A percentile compares a stretch with the other conserved stretches of the same genome.
phyloP scores from a whole-genome alignment of 2,113 vertebrate species.

The Corydoras sp. region DNA sequence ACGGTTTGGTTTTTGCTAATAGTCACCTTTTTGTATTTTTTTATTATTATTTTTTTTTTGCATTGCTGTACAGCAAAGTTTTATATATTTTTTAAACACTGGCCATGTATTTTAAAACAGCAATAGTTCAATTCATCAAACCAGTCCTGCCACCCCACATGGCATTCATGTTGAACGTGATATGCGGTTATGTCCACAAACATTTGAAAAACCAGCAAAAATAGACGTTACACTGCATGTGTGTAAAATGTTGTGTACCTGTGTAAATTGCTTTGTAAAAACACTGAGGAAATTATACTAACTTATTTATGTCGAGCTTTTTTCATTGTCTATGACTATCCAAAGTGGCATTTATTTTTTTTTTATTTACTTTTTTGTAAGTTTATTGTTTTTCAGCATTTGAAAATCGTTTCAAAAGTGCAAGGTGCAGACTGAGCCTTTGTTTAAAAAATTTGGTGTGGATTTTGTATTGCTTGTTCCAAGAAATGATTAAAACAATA shows the following conservation, averaged over 20 bases:
- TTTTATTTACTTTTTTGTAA: not conserved
- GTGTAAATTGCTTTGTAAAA: conserved; percentile 64
- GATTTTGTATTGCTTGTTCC: too few relatives aligned
- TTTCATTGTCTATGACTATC: too few relatives aligned
- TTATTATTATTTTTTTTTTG: conserved; percentile 7
- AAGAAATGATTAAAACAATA: too few relatives aligned
- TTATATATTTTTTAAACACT: conserved; percentile 43
- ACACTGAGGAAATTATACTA: conserved; percentile 98
- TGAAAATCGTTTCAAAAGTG: too few relatives aligned
- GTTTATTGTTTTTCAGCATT: too few relatives aligned
- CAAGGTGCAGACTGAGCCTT: too few relatives aligned
- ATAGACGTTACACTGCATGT: conserved; percentile 68
- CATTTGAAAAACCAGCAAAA: conserved; percentile 16
- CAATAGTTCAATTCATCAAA: conserved; percentile 61
- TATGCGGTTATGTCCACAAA: conserved; percentile 59
- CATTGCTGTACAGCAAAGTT: conserved; percentile 32
- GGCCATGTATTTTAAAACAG: conserved; percentile 56
- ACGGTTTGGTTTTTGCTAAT: conserved; percentile 15
- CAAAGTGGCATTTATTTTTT: conserved; percentile 52
- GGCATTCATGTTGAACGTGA: conserved; percentile 66
- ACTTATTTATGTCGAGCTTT: conserved; percentile 86
- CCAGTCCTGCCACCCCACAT: conserved; percentile 52
- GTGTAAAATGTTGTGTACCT: conserved; percentile 83
- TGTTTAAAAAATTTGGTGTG: too few relatives aligned
- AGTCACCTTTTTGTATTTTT: conserved; percentile 14